A percentile compares a stretch with the other conserved stretches of the same genome.
Conservation (phyloP, 2,888 invertebrate genomes). For the Timema cristinae region DNA sequence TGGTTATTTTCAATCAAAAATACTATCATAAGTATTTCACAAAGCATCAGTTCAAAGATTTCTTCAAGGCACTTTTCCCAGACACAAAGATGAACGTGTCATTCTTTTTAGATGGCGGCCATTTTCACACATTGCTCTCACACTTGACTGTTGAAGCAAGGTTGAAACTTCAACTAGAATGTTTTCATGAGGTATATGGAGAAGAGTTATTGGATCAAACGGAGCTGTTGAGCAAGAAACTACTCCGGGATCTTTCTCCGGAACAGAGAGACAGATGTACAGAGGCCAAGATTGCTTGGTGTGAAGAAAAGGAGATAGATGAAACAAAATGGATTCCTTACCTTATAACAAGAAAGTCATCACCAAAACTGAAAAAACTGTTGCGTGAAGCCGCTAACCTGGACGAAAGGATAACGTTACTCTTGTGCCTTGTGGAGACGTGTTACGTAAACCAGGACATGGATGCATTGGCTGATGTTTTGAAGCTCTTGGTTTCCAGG, state of each 20-base stretch:
- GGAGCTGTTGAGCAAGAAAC: neutral
- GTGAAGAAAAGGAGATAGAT: neutral
- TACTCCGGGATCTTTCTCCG: neutral
- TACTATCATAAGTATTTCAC: constrained; percentile 8
- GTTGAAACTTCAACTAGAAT: neutral
- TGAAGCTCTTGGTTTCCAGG: no score
- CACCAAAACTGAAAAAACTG: neutral
- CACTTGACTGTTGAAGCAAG: neutral
- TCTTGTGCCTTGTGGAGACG: no score
- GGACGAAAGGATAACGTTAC: neutral
- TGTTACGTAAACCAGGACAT: no score
- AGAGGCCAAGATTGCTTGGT: neutral
- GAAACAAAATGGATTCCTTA: constrained; percentile 6
- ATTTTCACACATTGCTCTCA: neutral
- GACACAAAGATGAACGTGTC: neutral
- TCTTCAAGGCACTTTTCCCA: neutral
- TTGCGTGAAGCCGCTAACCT: neutral
- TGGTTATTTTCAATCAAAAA: neutral
- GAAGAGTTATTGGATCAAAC: neutral
- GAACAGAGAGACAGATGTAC: constrained; percentile 3
- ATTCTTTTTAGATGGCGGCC: neutral
- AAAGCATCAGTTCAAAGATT: neutral
- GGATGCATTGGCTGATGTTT: no score
- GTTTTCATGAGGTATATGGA: constrained; percentile 11
- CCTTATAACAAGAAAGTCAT: neutral